phyloP scores from a whole-genome alignment of 2,113 vertebrate genomes.

The Pteruthius melanotis region DNA sequence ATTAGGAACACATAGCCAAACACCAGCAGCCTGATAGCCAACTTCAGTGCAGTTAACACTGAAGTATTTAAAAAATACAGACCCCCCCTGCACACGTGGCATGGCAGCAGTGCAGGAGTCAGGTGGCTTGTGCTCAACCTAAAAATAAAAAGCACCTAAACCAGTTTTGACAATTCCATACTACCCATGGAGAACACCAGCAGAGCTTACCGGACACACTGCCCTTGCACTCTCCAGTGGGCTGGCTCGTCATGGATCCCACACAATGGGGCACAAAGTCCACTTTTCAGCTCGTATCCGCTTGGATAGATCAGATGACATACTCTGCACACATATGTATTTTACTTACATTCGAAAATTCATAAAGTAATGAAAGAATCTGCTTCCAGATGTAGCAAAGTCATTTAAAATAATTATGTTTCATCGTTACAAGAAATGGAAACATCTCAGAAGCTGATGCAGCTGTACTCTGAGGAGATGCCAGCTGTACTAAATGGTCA shows the following conservation, averaged over 20 bases:
- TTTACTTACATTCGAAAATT: not conserved
- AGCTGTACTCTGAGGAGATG: not conserved
- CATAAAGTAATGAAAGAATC: not conserved
- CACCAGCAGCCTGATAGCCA: not conserved
- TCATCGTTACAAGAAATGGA: not conserved
- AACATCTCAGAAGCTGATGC: not conserved
- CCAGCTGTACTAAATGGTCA: not conserved
- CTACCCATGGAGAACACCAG: not conserved
- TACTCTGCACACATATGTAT: rapidly evolving
- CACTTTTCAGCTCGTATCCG: not conserved
- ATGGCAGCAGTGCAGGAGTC: not conserved
- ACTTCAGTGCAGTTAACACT: not conserved
- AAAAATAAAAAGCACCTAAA: not conserved
- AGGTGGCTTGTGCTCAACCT: not conserved
- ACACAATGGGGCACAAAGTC: rapidly evolving
- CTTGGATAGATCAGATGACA: not conserved
- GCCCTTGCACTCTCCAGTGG: not conserved
- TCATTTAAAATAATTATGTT: not conserved
- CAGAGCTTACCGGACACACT: not conserved
- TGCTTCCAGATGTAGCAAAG: not conserved
- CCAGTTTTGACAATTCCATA: not conserved
- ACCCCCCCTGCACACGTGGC: rapidly evolving
- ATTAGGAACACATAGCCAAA: constrained; percentile 58
- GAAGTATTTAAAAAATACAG: not conserved
- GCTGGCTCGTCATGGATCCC: not conserved